Conservation (phyloP, 92 coral and sea anemone species). For the Phenganax stokvisi region DNA sequence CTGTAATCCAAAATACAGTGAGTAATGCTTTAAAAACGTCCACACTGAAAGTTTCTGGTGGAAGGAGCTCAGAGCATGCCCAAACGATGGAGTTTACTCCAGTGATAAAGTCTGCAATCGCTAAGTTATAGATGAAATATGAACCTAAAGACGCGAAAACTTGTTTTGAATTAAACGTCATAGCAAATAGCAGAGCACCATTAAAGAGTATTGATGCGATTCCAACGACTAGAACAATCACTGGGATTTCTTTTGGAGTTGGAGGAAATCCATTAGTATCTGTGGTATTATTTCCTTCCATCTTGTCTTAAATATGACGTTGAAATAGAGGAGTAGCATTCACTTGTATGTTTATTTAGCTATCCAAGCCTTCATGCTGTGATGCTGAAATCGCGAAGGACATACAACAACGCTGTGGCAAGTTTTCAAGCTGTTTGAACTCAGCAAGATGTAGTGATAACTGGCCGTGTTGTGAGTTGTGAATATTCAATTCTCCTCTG, state of each 20-base stretch:
- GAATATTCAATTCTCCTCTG: neutral
- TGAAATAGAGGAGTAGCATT: neutral
- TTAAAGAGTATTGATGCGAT: slow-evolving; percentile 21
- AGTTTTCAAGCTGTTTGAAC: neutral
- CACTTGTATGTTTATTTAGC: slow-evolving; percentile 1
- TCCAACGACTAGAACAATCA: neutral
- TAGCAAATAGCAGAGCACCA: slow-evolving; percentile 18
- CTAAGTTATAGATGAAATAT: slow-evolving; percentile 27
- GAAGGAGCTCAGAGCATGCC: neutral
- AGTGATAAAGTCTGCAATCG: slow-evolving; percentile 30
- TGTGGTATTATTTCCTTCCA: neutral
- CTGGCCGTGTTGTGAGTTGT: neutral
- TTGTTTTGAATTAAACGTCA: slow-evolving; percentile 31
- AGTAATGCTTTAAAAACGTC: neutral
- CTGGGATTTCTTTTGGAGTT: neutral
- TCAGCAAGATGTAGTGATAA: neutral
- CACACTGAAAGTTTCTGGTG: neutral
- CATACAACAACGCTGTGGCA: neutral
- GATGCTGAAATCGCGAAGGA: neutral
- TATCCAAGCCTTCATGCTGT: slow-evolving; percentile 13
- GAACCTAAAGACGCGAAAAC: slow-evolving; percentile 28
- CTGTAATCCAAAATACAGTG: slow-evolving; percentile 20
- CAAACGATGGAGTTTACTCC: slow-evolving; percentile 23
- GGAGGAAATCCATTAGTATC: neutral
- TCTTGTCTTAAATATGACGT: neutral